Percentiles rank a stretch among this genome's conserved stretches.
Conservation (phyloP, 2,888 invertebrate genomes). For the Erebia ligea region DNA sequence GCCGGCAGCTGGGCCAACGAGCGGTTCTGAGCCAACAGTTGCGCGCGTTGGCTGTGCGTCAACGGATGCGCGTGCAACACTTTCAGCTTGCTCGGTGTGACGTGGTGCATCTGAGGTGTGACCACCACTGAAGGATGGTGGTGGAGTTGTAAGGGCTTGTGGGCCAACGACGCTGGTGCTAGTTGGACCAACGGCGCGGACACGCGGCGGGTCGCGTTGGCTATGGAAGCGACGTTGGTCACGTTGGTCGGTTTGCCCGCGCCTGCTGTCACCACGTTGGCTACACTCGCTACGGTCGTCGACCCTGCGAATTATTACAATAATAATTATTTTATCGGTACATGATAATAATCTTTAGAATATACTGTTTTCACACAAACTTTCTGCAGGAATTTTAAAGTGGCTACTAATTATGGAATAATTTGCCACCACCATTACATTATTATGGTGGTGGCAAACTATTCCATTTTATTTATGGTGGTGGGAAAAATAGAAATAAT, state of each 20-base stretch:
- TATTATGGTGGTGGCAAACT: no score
- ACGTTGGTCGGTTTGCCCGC: constrained; percentile 39
- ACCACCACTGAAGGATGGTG: constrained; percentile 52
- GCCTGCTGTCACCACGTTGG: constrained; percentile 41
- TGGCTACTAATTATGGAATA: no score
- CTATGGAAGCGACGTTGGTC: constrained; percentile 38
- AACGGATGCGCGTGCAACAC: constrained; percentile 70
- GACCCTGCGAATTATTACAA: constrained; percentile 33
- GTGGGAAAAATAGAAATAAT: no score
- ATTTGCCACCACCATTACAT: no score
- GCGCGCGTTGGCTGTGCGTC: constrained; percentile 62
- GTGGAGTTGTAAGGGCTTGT: constrained; percentile 53
- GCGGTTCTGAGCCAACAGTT: constrained; percentile 61
- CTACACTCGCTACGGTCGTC: constrained; percentile 45
- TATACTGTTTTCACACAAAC: no score
- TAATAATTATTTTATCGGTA: not conserved
- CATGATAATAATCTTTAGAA: no score
- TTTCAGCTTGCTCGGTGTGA: constrained; percentile 64
- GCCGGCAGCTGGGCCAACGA: constrained; percentile 56
- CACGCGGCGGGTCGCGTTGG: constrained; percentile 48
- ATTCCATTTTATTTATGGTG: no score
- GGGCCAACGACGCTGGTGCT: constrained; percentile 50
- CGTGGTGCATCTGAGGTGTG: constrained; percentile 59
- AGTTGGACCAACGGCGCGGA: constrained; percentile 58
- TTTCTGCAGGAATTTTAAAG: no score